These are phyloP conservation scores for Butorides virescens DNA, from an alignment of 2,113 vertebrate genomes.

Conservation along the genomic window DNA sequence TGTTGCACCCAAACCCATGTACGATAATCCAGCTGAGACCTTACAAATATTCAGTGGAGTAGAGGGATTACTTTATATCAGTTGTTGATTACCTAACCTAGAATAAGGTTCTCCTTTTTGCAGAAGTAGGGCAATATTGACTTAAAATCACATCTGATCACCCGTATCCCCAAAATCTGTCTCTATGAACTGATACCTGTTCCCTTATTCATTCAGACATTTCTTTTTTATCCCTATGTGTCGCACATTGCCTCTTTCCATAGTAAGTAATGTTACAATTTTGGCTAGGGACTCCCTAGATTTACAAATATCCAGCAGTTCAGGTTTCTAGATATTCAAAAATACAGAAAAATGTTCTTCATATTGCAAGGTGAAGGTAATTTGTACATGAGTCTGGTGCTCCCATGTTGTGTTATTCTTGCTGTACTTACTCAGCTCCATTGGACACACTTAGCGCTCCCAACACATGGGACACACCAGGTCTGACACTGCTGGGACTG, in stretches of 20 bases:
- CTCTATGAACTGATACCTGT: neutral
- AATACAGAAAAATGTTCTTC: neutral
- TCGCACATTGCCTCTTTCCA: neutral
- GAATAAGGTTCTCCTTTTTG: neutral
- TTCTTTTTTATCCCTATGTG: neutral
- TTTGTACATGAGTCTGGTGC: neutral
- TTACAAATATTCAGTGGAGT: neutral
- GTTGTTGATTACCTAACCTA: neutral
- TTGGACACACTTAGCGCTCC: neutral
- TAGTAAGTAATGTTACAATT: neutral
- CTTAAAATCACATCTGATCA: neutral
- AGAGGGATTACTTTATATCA: neutral
- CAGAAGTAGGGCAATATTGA: neutral
- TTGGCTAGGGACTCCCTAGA: neutral
- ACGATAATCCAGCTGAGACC: neutral
- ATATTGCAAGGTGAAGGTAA: neutral
- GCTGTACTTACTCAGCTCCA: neutral
- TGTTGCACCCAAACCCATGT: neutral
- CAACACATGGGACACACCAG: neutral
- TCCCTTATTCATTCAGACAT: neutral
- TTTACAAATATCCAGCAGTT: neutral
- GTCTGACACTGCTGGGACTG: neutral
- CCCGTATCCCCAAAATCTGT: neutral
- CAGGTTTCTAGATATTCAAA: neutral
- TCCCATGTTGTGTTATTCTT: neutral